phyloP scores from a whole-genome alignment of 2,888 invertebrate genomes.

The Eudasyphora cyanicolor region DNA sequence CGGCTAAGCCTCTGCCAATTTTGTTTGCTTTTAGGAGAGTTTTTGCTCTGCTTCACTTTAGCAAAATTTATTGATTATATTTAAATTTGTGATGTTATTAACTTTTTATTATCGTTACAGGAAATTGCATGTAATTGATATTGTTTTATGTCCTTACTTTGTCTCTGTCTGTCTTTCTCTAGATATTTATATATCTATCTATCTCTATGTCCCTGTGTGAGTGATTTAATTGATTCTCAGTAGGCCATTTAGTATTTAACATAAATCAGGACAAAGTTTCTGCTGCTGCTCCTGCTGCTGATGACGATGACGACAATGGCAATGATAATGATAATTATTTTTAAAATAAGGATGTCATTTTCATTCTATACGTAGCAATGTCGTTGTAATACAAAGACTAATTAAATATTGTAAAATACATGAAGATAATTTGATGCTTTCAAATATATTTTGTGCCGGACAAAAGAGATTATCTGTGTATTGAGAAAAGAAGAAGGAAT shows the following conservation, averaged over 20 bases:
- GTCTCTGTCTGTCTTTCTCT: too few species aligned
- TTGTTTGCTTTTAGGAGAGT: background rate
- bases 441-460: background rate
- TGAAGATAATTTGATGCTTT: background rate
- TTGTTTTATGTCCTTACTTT: constrained; percentile 3
- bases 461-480: constrained; percentile 8
- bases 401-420: constrained; percentile 11
- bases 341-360: background rate
- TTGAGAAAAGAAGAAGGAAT: too few species aligned
- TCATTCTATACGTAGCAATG: background rate
- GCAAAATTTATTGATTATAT: background rate
- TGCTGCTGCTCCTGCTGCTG: background rate
- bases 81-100: constrained; percentile 23
- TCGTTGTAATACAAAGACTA: background rate
- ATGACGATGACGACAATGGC: background rate
- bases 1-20: too few species aligned
- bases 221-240: constrained; percentile 10
- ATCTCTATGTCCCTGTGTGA: too few species aligned
- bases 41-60: background rate
- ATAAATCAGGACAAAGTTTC: background rate
- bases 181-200: too few species aligned
- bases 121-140: constrained; percentile 28
- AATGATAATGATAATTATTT: background rate
- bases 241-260: constrained; percentile 5
- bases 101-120: constrained; percentile 16